Evolutionary conservation across 2,888 invertebrate species (phyloP), one percentile per base, ranked within the genome.

Genomic region (Himalopsyche japonica): DNA sequence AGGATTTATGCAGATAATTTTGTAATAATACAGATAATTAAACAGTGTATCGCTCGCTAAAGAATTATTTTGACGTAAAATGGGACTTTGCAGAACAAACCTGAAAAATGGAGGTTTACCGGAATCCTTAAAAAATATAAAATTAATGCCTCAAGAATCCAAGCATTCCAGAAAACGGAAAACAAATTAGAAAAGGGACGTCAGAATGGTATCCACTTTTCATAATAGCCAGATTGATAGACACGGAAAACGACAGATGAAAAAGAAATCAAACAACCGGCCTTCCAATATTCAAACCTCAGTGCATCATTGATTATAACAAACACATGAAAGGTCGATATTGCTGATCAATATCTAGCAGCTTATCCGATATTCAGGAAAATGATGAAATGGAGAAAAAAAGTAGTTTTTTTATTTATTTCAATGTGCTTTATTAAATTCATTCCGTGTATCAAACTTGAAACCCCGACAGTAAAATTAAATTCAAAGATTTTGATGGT

Each of bases 1-100:
- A 70, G 30, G 5, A 43, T 83, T 10, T 83, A n/a, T n/a, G n/a
- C 18, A 5, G 83, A 83, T 24, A 83, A 83, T 47, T 83, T 79
- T 79, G 80, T 80, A n/a, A 76, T 15, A 15, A 37, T 43, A n/a
- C n/a, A n/a, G n/a, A n/a, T n/a, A n/a, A n/a, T n/a, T n/a, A n/a
- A n/a, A n/a, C n/a, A n/a, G n/a, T n/a, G n/a, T n/a, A n/a, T n/a
- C n/a, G n/a, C n/a, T n/a, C n/a, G n/a, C n/a, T n/a, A n/a, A n/a
- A n/a, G n/a, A n/a, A n/a, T n/a, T n/a, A n/a, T n/a, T n/a, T n/a
- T n/a, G n/a, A n/a, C n/a, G 43, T 3, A 27, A 48, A 47, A 80
- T 48, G 6, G 37, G 37, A 37, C 37, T 37, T 37, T 37, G 37
- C 10, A 10, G 32, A 64, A 57, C 43, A 79, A 64, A 6, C n/a